These are phyloP conservation scores for Protomyctophum bolini DNA, from an alignment of 2,113 vertebrate species.

Conservation along the genomic window DNA sequence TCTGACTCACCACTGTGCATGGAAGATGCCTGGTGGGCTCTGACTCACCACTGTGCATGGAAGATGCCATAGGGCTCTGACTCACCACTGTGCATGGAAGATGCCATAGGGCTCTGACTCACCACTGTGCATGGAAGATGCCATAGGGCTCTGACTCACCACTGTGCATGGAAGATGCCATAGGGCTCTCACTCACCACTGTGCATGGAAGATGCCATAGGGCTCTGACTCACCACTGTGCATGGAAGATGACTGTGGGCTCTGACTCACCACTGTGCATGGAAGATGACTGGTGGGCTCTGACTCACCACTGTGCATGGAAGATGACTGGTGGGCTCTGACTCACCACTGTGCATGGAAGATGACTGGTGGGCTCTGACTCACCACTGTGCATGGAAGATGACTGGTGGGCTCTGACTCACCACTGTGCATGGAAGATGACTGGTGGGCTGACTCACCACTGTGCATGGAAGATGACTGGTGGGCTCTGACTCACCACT, in stretches of 20 bases:
- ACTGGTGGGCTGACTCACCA: constrained; percentile 80
- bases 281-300: no score
- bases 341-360: no score
- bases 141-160: no score
- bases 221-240: no score
- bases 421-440: no score
- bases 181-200: no score
- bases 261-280: no score
- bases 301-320: constrained; percentile 86
- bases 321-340: constrained; percentile 73
- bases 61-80: no score
- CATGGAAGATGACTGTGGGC: constrained; percentile 91
- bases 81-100: constrained; percentile 90
- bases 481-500: constrained; percentile 82
- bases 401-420: constrained; percentile 53
- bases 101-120: no score
- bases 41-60: constrained; percentile 86
- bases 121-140: constrained; percentile 90
- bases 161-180: constrained; percentile 89
- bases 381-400: no score
- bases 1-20: no score
- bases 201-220: constrained; percentile 90
- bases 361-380: constrained; percentile 30
- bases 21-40: constrained; percentile 94
- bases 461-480: no score